Evolutionary conservation across 2,113 vertebrate genomes (phyloP).

Genomic region (Oryzias celebensis): DNA sequence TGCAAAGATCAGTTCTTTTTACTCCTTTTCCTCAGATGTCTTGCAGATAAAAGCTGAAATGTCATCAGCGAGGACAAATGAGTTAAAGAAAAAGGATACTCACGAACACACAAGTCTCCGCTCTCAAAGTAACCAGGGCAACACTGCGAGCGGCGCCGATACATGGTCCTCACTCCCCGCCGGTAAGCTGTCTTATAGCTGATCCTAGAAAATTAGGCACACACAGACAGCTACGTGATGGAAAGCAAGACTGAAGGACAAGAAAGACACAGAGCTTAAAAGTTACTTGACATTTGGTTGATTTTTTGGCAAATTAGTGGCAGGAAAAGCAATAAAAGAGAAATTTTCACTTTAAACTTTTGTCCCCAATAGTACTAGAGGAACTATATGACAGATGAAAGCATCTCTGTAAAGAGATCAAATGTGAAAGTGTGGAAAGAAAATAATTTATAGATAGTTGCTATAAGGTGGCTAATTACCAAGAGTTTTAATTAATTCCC

Average conservation of each 20-base stretch:
- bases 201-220: slow-evolving; percentile 82
- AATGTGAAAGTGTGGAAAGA: no score
- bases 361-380: no score
- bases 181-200: slow-evolving; percentile 98
- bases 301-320: slow-evolving; percentile 1
- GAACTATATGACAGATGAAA: no score
- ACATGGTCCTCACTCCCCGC: slow-evolving; percentile 95
- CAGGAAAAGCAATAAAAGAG: no score
- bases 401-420: no score
- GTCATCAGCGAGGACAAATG: slow-evolving; percentile 46
- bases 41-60: slow-evolving; percentile 45
- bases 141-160: slow-evolving; percentile 95
- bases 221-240: slow-evolving; percentile 33
- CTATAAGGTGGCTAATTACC: no score
- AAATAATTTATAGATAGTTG: no score
- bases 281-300: slow-evolving; percentile 10
- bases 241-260: slow-evolving; percentile 47
- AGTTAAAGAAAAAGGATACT: slow-evolving; percentile 65
- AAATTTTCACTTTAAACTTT: no score
- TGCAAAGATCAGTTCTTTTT: slow-evolving; percentile 36
- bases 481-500: no score
- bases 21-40: slow-evolving; percentile 35
- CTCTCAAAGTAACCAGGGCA: slow-evolving; percentile 98
- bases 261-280: slow-evolving; percentile 10
- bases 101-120: slow-evolving; percentile 94